Percentiles rank a stretch among this genome's conserved stretches.
Conservation (phyloP, 2,113 vertebrate species). For the Clupea harengus region DNA sequence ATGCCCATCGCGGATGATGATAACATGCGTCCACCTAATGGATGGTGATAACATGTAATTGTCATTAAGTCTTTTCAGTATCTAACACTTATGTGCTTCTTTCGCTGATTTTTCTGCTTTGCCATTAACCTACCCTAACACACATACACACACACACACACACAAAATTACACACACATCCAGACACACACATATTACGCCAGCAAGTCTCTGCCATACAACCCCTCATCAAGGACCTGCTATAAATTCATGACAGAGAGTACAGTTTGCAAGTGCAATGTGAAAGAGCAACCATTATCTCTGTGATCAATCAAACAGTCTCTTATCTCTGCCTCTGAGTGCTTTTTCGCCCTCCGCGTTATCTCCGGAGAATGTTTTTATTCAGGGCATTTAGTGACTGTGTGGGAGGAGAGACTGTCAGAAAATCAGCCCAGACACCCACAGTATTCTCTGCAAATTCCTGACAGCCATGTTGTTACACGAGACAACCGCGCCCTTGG, state of each 20-base stretch:
- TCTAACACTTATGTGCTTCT: neutral
- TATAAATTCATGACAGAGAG: conserved; percentile 31
- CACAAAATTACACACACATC: neutral
- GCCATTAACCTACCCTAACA: neutral
- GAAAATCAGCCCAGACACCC: conserved; percentile 39
- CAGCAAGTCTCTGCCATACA: neutral
- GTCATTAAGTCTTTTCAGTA: neutral
- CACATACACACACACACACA: neutral
- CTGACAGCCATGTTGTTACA: neutral
- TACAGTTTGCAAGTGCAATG: conserved; percentile 36
- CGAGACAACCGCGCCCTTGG: neutral
- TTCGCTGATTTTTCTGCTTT: neutral
- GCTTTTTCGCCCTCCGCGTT: conserved; percentile 40
- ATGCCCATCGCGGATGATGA: no score
- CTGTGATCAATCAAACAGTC: conserved; percentile 44
- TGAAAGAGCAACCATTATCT: conserved; percentile 47
- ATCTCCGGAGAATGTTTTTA: conserved; percentile 51
- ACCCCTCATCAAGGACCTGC: conserved; percentile 26
- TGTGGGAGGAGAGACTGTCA: conserved; percentile 19
- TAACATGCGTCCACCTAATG: neutral
- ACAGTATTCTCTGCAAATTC: neutral
- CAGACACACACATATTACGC: neutral
- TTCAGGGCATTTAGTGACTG: conserved; percentile 40
- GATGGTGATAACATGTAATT: neutral
- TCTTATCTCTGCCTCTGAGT: conserved; percentile 50